phyloP scores from a whole-genome alignment of 2,888 invertebrate species.

The Sylvicola fuscatus region DNA sequence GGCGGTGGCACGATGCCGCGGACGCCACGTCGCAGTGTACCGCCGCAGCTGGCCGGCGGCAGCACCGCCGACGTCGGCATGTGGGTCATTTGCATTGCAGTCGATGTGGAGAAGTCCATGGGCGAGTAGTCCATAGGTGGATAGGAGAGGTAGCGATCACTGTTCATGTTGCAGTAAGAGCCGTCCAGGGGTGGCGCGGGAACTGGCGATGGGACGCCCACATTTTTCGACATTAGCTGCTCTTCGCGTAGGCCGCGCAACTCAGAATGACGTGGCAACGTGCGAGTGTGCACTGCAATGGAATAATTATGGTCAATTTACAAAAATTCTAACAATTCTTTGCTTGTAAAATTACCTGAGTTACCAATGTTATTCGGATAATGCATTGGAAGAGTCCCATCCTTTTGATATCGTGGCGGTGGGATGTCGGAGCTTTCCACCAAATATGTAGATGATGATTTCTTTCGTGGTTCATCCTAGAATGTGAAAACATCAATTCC shows the following conservation, averaged over 20 bases:
- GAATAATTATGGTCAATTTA: constrained; percentile 6
- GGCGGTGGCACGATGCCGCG: constrained; percentile 23
- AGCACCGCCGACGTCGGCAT: constrained; percentile 18
- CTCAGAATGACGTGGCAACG: constrained; percentile 21
- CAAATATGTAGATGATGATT: constrained; percentile 36
- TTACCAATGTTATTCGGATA: constrained; percentile 30
- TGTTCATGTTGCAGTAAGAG: constrained; percentile 60
- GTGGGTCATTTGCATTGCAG: constrained; percentile 10
- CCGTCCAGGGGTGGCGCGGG: constrained; percentile 60
- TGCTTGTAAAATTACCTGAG: constrained; percentile 25
- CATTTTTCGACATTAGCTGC: constrained; percentile 25
- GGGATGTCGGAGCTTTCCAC: constrained; percentile 31
- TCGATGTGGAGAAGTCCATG: constrained; percentile 17
- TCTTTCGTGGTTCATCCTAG: constrained; percentile 27
- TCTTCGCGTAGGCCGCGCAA: constrained; percentile 21
- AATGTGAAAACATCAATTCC: not conserved
- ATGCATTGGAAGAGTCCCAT: constrained; percentile 41
- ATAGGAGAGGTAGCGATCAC: constrained; percentile 60
- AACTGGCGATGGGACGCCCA: constrained; percentile 32
- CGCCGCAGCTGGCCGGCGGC: constrained; percentile 18
- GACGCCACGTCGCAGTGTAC: constrained; percentile 10
- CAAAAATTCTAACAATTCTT: constrained; percentile 2
- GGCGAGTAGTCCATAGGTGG: constrained; percentile 38
- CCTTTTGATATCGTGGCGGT: constrained; percentile 35
- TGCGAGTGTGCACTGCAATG: constrained; percentile 21